Base-by-base conservation (phyloP, 2,797 vertebrate species). In the Austrolebias charrua region DNA sequence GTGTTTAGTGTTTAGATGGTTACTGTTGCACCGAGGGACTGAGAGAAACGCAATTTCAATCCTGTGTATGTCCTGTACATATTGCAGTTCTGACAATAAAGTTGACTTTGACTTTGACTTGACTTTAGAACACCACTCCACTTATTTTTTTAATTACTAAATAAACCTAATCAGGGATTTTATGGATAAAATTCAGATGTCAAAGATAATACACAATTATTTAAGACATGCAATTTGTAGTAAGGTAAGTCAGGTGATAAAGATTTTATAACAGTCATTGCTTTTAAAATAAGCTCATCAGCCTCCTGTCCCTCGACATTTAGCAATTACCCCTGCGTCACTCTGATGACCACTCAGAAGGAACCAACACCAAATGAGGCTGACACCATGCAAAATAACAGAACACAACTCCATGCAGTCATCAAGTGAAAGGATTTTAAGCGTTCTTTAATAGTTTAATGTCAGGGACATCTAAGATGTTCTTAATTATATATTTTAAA, bases 241-340 rank as follows among this genome's bases (percentile, higher is more conserved):
- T 44, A 15, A 64, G 20, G 20, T 66, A 57, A 72, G 57, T 29
- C 24, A 38, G 48, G 35, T 53, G 46, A 3, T 50, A 73, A 58
- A 2, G 0, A 73, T 69, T 75, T 76, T 56, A 81, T 71, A 71
- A 69, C 55, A 12, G 64, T 71, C 51, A 52, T 18, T 52, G 19
- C 49, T 50, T 24, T 43, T 50, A 79, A 60, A 62, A 48, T 29
- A 69, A 49, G 20, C 56, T 75, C 46, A 61, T 79, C 58, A 79
- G 53, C 56, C 60, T 61, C 73, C 58, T 16, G 2, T 33, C n/a
- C 45, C 9, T 40, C 51, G 53, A 69, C 60, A 75, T 80, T 53
- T 65, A 73, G 73, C 64, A 84, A 79, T 77, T 80, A 76, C 18
- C 46, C 15, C 35, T 11, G 46, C 80, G 73, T 80, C 73, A 75